Evolutionary conservation across 1,140 invertebrate species (phyloP).

Genomic region (Philaenus spumarius): DNA sequence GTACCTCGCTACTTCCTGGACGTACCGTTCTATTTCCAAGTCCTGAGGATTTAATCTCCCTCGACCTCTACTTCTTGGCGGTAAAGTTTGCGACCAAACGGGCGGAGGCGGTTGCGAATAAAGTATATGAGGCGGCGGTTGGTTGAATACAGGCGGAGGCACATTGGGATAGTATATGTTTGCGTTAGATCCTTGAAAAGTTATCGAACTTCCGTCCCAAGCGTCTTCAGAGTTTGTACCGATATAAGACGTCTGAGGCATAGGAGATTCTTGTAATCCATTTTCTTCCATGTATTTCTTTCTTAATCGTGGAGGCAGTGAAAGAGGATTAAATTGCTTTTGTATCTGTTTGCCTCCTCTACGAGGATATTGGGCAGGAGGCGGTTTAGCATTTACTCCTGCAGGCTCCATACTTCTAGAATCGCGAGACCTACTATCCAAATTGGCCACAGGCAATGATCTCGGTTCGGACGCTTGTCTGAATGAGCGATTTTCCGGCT

Average conservation of each 20-base stretch:
- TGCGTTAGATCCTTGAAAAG: conserved; percentile 37
- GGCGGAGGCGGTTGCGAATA: conserved; percentile 28
- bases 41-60: conserved; percentile 44
- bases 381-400: conserved; percentile 36
- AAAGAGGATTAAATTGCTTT: conserved; percentile 23
- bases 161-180: neutral
- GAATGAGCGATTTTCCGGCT: conserved; percentile 13
- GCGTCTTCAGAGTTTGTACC: conserved; percentile 38
- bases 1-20: conserved; percentile 19
- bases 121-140: conserved; percentile 14
- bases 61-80: conserved; percentile 43
- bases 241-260: conserved; percentile 26
- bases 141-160: conserved; percentile 19
- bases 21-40: conserved; percentile 30
- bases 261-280: conserved; percentile 33
- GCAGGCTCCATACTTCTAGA: conserved; percentile 47
- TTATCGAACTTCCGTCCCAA: conserved; percentile 46
- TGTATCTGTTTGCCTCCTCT: conserved; percentile 37
- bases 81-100: conserved; percentile 45
- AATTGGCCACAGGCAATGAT: conserved; percentile 37
- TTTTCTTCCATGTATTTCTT: conserved; percentile 47
- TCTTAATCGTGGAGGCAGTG: conserved; percentile 45
- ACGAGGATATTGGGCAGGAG: conserved; percentile 39
- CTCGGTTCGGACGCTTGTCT: conserved; percentile 47
- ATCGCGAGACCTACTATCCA: conserved; percentile 43